phyloP scores from a whole-genome alignment of 2,113 vertebrate genomes.

The Pachypanchax playfairii region DNA sequence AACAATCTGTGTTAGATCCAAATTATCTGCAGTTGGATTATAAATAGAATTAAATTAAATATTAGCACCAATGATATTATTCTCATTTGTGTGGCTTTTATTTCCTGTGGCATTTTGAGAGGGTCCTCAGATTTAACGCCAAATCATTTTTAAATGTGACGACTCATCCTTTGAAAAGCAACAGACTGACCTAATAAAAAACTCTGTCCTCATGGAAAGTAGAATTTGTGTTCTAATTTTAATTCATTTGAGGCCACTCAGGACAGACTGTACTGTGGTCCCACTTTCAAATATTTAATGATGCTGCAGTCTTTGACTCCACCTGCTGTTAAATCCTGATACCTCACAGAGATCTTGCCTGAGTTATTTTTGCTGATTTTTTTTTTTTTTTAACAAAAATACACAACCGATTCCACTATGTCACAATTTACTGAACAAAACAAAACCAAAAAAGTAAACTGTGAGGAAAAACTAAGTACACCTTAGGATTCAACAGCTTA shows the following conservation, averaged over 20 bases:
- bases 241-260: conserved; percentile 48
- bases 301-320: conserved; percentile 47
- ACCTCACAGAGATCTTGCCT: too few species aligned
- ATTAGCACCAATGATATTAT: neutral
- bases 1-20: neutral
- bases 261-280: conserved; percentile 19
- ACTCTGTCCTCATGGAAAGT: conserved; percentile 35
- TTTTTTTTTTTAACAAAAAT: too few species aligned
- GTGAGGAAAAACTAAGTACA: too few species aligned
- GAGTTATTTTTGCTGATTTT: too few species aligned
- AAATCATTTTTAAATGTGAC: neutral
- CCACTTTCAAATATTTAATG: conserved; percentile 3
- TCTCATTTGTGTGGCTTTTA: neutral
- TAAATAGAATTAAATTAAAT: neutral
- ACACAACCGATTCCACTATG: too few species aligned
- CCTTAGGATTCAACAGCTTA: too few species aligned
- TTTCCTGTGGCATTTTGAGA: neutral
- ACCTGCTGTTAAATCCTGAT: conserved; percentile 41
- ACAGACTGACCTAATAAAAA: conserved; percentile 23
- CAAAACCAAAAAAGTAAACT: too few species aligned
- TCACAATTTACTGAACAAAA: too few species aligned
- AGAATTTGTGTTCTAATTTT: conserved; percentile 52
- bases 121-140: neutral
- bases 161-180: conserved; percentile 16
- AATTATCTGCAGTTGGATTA: neutral